phyloP scores from a whole-genome alignment of 2,113 vertebrate genomes.

The Plecotus auritus region DNA sequence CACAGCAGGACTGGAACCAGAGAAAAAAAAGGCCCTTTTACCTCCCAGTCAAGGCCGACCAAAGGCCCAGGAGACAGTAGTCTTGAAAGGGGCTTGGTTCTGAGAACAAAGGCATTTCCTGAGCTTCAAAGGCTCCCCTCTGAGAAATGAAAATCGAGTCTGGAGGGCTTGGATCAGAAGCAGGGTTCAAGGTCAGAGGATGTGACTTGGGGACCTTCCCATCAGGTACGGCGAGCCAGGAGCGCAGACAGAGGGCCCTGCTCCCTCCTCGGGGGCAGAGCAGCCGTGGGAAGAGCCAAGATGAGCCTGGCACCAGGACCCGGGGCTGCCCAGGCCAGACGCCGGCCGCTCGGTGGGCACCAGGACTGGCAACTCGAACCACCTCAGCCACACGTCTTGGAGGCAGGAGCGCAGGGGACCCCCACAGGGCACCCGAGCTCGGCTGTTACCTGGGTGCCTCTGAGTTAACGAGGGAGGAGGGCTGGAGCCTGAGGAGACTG shows the following conservation, averaged over 20 bases:
- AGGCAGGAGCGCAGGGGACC: not conserved
- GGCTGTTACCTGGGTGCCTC: not conserved
- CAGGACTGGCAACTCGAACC: not conserved
- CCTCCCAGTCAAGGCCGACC: not conserved
- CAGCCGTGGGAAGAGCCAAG: not conserved
- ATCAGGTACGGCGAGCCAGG: not conserved
- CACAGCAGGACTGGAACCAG: not conserved
- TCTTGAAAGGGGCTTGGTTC: not conserved
- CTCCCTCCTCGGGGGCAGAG: not conserved
- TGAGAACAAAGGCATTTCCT: not conserved
- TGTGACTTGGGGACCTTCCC: not conserved
- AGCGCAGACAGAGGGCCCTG: not conserved
- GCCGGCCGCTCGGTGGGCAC: not conserved
- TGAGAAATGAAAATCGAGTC: not conserved
- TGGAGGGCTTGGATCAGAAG: not conserved
- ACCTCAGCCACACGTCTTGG: accelerated
- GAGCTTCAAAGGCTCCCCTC: not conserved
- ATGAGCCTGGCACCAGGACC: not conserved
- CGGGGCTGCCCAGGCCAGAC: accelerated
- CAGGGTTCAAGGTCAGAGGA: not conserved
- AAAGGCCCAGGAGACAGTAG: not conserved
- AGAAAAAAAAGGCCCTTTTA: not conserved
- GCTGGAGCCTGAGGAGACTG: not conserved
- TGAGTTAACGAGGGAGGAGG: not conserved
- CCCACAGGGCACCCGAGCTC: not conserved